phyloP scores from a whole-genome alignment of 1,140 invertebrate species.

The Lerema accius region DNA sequence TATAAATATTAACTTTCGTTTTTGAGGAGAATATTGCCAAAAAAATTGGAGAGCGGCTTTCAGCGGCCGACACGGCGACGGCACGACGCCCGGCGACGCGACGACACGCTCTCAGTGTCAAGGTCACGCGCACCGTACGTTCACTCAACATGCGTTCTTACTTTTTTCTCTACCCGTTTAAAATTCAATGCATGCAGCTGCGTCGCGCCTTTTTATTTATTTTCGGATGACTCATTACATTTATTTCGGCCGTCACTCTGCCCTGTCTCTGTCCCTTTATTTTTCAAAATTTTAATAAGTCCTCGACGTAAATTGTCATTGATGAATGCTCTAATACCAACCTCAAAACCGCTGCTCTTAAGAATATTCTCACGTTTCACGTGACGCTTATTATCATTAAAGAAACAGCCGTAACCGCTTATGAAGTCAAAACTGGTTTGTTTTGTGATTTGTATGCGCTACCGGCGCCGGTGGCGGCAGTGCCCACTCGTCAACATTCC shows the following conservation, averaged over 20 bases:
- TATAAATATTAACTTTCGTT: too few species aligned
- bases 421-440: conserved; percentile 15
- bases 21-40: background rate
- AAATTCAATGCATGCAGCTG: conserved; percentile 48
- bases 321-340: conserved; percentile 3
- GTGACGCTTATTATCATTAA: background rate
- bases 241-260: conserved; percentile 32
- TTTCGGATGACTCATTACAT: conserved; percentile 37
- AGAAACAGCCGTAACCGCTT: background rate
- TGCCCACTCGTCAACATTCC: conserved; percentile 23
- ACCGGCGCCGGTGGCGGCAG: too few species aligned
- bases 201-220: conserved; percentile 26
- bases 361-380: background rate
- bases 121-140: conserved; percentile 39
- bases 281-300: conserved; percentile 1
- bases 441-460: conserved; percentile 14
- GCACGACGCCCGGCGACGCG: conserved; percentile 7
- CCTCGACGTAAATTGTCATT: conserved; percentile 4
- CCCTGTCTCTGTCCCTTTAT: background rate
- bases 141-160: conserved; percentile 36
- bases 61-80: too few species aligned
- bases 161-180: conserved; percentile 40
- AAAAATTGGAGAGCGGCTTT: background rate
- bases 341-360: conserved; percentile 1
- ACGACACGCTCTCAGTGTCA: conserved; percentile 46